Conservation (phyloP, 2,797 vertebrate species). For the Sphenodon punctatus region DNA sequence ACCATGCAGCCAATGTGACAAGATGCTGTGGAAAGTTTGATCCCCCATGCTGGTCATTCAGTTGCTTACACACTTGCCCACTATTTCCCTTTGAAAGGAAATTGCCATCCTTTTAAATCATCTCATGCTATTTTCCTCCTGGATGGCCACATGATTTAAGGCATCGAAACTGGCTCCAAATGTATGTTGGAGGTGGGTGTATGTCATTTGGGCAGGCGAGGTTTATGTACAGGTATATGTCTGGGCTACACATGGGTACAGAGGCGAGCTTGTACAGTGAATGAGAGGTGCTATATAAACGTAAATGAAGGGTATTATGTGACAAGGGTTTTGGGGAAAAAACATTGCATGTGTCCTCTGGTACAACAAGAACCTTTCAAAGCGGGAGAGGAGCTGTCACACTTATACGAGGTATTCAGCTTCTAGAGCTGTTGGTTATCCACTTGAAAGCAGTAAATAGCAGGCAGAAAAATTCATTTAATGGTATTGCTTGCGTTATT, state of each 20-base stretch:
- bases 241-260: constrained; percentile 12
- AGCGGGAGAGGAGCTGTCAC: background rate
- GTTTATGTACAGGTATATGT: background rate
- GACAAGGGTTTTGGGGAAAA: background rate
- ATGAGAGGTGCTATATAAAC: constrained; percentile 45
- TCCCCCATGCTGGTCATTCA: background rate
- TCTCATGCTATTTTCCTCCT: background rate
- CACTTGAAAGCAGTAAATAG: background rate
- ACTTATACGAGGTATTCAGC: background rate
- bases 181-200: background rate
- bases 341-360: constrained; percentile 8
- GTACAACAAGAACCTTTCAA: constrained; percentile 3
- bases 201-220: rapidly evolving
- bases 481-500: background rate
- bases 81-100: rapidly evolving
- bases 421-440: too few relatives aligned
- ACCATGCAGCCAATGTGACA: background rate
- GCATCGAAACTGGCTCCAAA: rapidly evolving
- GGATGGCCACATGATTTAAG: background rate
- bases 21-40: background rate
- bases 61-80: background rate
- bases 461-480: background rate
- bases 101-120: background rate
- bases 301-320: constrained; percentile 21
- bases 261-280: background rate